A percentile compares a stretch with the other conserved stretches of the same genome.
phyloP scores from a whole-genome alignment of 2,113 vertebrate genomes.

The Entelurus aequoreus region DNA sequence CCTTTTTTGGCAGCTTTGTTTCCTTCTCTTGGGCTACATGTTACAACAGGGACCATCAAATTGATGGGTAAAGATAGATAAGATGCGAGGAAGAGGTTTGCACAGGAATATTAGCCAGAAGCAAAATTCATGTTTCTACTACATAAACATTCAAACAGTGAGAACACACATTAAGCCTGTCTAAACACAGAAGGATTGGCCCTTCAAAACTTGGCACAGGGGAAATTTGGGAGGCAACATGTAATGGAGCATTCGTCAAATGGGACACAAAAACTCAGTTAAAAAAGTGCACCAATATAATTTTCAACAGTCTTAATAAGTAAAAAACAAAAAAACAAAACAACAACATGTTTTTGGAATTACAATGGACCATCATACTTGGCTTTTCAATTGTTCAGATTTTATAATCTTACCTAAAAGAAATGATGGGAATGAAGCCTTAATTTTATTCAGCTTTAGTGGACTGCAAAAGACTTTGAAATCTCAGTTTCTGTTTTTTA shows the following conservation, averaged over 20 bases:
- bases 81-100: slow-evolving; percentile 42
- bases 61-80: slow-evolving; percentile 45
- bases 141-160: slow-evolving; percentile 60
- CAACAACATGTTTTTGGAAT: too few species aligned
- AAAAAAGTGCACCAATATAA: too few species aligned
- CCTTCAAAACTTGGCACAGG: slow-evolving; percentile 23
- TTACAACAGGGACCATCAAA: slow-evolving; percentile 56
- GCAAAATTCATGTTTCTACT: slow-evolving; percentile 49
- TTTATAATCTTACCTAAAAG: too few species aligned
- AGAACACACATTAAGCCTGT: slow-evolving; percentile 46
- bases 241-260: slow-evolving; percentile 4
- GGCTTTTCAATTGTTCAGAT: too few species aligned
- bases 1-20: slow-evolving; percentile 18
- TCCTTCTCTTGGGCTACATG: slow-evolving; percentile 45
- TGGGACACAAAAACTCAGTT: background rate
- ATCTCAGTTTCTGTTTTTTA: too few species aligned
- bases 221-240: slow-evolving; percentile 38
- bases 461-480: too few species aligned
- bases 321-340: too few species aligned
- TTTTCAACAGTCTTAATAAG: too few species aligned
- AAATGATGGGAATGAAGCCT: too few species aligned
- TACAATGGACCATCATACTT: too few species aligned
- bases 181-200: slow-evolving; percentile 34
- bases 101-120: slow-evolving; percentile 45
- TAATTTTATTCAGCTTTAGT: too few species aligned